phyloP scores from a whole-genome alignment of 1,140 invertebrate genomes.

The Probaryconus sp. region DNA sequence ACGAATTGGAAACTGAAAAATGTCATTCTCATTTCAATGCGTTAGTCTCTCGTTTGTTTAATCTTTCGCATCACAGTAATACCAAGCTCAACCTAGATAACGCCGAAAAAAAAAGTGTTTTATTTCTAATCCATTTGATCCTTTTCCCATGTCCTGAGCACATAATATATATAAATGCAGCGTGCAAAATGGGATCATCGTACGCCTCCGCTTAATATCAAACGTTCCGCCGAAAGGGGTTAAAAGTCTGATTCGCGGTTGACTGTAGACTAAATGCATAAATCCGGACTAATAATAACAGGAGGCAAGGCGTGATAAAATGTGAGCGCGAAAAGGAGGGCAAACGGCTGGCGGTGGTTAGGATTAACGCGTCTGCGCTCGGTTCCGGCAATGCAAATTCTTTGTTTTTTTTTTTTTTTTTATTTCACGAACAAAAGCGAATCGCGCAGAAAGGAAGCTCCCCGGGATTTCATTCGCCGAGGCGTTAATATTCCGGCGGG shows the following conservation, averaged over 20 bases:
- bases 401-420: too few species aligned
- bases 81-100: too few species aligned
- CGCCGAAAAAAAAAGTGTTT: too few species aligned
- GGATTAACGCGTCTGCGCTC: constrained; percentile 13
- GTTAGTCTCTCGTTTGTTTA: too few species aligned
- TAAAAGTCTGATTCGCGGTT: neutral
- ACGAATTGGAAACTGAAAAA: too few species aligned
- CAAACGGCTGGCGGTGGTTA: constrained; percentile 16
- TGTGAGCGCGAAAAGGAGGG: constrained; percentile 29
- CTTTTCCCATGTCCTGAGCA: too few species aligned
- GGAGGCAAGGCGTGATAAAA: constrained; percentile 40
- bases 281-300: constrained; percentile 41
- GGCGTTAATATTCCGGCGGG: constrained; percentile 58
- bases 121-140: too few species aligned
- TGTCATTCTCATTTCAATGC: too few species aligned
- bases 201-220: too few species aligned
- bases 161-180: too few species aligned
- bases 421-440: constrained; percentile 55
- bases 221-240: constrained; percentile 7
- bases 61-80: too few species aligned
- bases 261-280: constrained; percentile 18
- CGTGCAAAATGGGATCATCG: too few species aligned
- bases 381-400: constrained; percentile 29
- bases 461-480: constrained; percentile 12
- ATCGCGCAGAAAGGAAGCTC: constrained; percentile 50